A percentile compares a stretch with the other conserved stretches of the same genome.
These are phyloP conservation scores for Trinorchestia longiramus DNA, from an alignment of 1,140 invertebrate genomes.

Conservation along the genomic window DNA sequence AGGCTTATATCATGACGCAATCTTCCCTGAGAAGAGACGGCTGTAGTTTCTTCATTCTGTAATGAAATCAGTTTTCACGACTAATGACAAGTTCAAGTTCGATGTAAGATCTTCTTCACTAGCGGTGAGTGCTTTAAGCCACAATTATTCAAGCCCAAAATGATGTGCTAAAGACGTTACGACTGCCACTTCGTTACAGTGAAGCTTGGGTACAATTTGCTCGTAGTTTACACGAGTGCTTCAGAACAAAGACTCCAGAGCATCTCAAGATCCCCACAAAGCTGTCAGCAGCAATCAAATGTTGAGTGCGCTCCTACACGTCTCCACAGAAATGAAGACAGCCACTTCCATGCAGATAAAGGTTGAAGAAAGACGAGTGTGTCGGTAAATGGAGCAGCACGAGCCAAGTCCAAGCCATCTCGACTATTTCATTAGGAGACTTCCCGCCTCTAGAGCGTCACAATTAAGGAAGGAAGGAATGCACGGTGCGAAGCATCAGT, in stretches of 20 bases:
- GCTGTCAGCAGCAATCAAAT: background rate
- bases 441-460: background rate
- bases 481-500: background rate
- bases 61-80: background rate
- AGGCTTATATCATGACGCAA: background rate
- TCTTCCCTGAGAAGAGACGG: background rate
- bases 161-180: background rate
- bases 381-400: slow-evolving; percentile 15
- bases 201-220: background rate
- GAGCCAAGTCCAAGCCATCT: slow-evolving; percentile 1
- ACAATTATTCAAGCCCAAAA: background rate
- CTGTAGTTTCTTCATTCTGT: background rate
- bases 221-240: background rate
- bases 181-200: background rate
- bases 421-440: slow-evolving; percentile 45
- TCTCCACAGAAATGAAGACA: background rate
- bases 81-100: background rate
- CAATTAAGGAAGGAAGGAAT: slow-evolving; percentile 8
- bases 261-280: background rate
- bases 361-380: background rate
- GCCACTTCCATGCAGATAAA: slow-evolving; percentile 7
- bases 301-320: background rate
- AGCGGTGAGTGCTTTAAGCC: background rate
- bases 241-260: background rate
- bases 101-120: background rate